Base-by-base conservation (phyloP, 2,797 vertebrate species). In the Chaetophractus vellerosus region DNA sequence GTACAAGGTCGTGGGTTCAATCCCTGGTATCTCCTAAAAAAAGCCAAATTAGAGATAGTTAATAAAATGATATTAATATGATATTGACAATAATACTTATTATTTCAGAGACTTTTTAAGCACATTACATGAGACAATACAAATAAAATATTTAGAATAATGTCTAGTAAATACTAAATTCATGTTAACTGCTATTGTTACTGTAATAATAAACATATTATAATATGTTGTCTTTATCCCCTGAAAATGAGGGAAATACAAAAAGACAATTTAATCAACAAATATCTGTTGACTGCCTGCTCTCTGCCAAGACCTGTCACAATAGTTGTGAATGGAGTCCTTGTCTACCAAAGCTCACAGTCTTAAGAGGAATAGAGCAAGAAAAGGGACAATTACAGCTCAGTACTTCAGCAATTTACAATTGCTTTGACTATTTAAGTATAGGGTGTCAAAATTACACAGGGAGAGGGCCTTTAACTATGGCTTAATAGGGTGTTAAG, bases 201-300 rank as follows among this genome's bases (percentile, higher is more conserved):
- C 31, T 7, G 16, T 55, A 18, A 85, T 80, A 72, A 63, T 57
- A 64, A 75, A 68, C 72, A 86, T 68, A 36, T 91, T 90, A 45
- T 72, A 50, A 48, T 57, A 88, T 57, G 12, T 76, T 93, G 55
- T 16, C 6, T 75, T 18, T 72, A 14, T 81, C 31, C 48, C 36
- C 7, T 75, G 31, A 95, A 85, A 95, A 68, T 74, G 31, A 86
- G 50, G 24, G 48, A 83, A 93, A 74, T n/a, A 81, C 52, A 55
- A 63, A 79, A 41, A 90, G 18, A 61, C 59, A 79, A 79, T 79
- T 81, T n/a, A 75, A 61, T 71, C n/a, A 66, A 63, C 28, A 93
- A 95, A 50, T 72, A 64, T 41, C 48, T 82, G 48, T 6, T 72
- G 41, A 64, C 28, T 94, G 24, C 9, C 52, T 66, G 24, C 24